Conservation (phyloP, 2,113 vertebrate species). For the Poeciliopsis retropinna region DNA sequence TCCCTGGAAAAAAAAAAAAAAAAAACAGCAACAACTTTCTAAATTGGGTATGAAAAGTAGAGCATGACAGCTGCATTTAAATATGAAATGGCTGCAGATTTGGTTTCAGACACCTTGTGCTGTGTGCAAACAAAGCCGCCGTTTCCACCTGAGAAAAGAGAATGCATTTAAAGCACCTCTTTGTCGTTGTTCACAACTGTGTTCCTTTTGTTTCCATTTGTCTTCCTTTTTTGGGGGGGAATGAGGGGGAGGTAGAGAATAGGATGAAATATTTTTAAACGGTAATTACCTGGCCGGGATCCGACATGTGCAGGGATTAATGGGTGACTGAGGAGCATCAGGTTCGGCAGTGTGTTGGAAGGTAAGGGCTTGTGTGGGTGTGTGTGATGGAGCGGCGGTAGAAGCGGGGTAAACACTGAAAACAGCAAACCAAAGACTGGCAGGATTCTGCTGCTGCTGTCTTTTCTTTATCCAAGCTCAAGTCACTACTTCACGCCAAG, state of each 20-base stretch:
- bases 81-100: constrained; percentile 81
- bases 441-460: constrained; percentile 73
- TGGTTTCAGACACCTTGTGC: constrained; percentile 80
- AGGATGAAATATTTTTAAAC: constrained; percentile 99
- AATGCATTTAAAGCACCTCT: constrained; percentile 77
- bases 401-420: constrained; percentile 15
- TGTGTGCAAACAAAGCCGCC: constrained; percentile 76
- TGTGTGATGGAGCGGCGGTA: constrained; percentile 5
- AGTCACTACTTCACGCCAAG: constrained; percentile 77
- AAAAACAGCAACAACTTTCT: constrained; percentile 62
- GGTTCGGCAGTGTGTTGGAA: constrained; percentile 93
- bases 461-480: constrained; percentile 72
- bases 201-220: constrained; percentile 80
- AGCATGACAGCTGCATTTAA: constrained; percentile 83
- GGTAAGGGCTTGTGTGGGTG: constrained; percentile 78
- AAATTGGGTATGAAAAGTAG: constrained; percentile 69
- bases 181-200: constrained; percentile 80
- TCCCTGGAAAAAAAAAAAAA: constrained; percentile 30
- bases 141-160: constrained; percentile 72
- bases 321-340: constrained; percentile 93
- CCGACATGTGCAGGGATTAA: constrained; percentile 95
- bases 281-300: constrained; percentile 99
- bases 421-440: constrained; percentile 66
- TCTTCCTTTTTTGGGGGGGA: constrained; percentile 68
- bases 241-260: constrained; percentile 80